Percentiles rank a stretch among this genome's conserved stretches.
Evolutionary conservation across 2,888 invertebrate species (phyloP).

Genomic region (Siphonodentalium dalli): DNA sequence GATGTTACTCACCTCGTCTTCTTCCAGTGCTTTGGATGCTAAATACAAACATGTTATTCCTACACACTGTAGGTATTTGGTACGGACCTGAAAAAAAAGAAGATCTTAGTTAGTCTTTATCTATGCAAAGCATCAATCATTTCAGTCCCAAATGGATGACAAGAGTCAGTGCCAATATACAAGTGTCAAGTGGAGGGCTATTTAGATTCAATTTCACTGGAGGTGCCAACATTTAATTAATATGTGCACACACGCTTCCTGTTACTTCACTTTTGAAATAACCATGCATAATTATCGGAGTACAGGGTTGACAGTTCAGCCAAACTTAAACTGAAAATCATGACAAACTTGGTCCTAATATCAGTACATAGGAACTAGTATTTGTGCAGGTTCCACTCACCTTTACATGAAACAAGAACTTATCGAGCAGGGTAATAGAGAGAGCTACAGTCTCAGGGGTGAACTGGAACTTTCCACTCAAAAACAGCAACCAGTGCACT

Average conservation of each 20-base stretch:
- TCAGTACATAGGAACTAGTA: too few relatives aligned
- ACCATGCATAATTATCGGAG: too few relatives aligned
- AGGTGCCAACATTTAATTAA: too few relatives aligned
- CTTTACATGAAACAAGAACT: slow-evolving; percentile 60
- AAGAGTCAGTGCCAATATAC: too few relatives aligned
- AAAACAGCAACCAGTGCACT: slow-evolving; percentile 47
- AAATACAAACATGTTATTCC: slow-evolving; percentile 86
- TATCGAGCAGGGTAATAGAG: slow-evolving; percentile 54
- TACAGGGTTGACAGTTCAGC: too few relatives aligned
- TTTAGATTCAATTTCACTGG: too few relatives aligned
- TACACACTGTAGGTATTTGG: slow-evolving; percentile 85
- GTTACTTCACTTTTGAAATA: too few relatives aligned
- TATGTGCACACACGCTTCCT: too few relatives aligned
- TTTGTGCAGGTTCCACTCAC: slow-evolving; percentile 36
- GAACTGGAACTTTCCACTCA: slow-evolving; percentile 50
- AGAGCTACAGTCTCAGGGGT: slow-evolving; percentile 58
- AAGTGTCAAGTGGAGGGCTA: too few relatives aligned
- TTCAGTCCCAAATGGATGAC: too few relatives aligned
- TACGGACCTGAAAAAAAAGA: slow-evolving; percentile 51
- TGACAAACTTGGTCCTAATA: too few relatives aligned
- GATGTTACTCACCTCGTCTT: slow-evolving; percentile 62
- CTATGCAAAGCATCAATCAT: neutral
- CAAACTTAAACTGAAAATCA: too few relatives aligned
- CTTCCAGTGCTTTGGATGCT: slow-evolving; percentile 71
- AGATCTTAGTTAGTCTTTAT: neutral